These are phyloP conservation scores for Timema cristinae DNA, from an alignment of 2,888 invertebrate genomes.

Conservation along the genomic window DNA sequence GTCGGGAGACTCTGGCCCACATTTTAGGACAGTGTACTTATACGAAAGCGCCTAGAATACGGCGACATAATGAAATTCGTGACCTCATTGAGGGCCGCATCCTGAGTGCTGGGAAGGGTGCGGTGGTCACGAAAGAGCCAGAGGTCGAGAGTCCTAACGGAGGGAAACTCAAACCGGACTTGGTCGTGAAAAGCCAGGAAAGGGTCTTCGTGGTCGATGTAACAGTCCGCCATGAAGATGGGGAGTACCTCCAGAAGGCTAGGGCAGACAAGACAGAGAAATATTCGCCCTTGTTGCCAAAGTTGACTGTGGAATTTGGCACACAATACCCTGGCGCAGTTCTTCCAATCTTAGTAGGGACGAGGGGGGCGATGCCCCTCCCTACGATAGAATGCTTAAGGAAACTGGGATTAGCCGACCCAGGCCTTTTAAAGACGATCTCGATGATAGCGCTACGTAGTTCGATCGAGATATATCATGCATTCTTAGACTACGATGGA, in stretches of 20 bases:
- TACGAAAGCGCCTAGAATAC: conserved; percentile 14
- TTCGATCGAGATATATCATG: conserved; percentile 26
- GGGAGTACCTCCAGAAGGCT: conserved; percentile 6
- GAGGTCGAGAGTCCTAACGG: conserved; percentile 12
- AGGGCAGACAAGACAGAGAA: conserved; percentile 35
- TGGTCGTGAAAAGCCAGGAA: too few species aligned
- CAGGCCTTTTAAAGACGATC: conserved; percentile 32
- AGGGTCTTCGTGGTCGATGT: too few species aligned
- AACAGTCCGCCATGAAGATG: too few species aligned
- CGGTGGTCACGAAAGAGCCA: not conserved
- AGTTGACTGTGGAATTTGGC: too few species aligned
- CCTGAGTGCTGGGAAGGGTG: too few species aligned
- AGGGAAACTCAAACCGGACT: conserved; percentile 18
- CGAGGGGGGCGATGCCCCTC: conserved; percentile 39
- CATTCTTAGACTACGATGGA: too few species aligned
- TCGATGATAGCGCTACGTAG: conserved; percentile 37
- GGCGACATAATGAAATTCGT: not conserved
- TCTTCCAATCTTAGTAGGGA: conserved; percentile 40
- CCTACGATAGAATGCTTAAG: conserved; percentile 33
- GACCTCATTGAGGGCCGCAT: too few species aligned
- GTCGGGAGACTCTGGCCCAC: conserved; percentile 39
- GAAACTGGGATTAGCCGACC: conserved; percentile 33
- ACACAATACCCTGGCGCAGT: conserved; percentile 25
- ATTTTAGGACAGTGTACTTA: conserved; percentile 34
- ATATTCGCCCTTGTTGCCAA: conserved; percentile 28